Conservation (phyloP, 2,113 vertebrate genomes). For the Tylochromis polylepis region DNA sequence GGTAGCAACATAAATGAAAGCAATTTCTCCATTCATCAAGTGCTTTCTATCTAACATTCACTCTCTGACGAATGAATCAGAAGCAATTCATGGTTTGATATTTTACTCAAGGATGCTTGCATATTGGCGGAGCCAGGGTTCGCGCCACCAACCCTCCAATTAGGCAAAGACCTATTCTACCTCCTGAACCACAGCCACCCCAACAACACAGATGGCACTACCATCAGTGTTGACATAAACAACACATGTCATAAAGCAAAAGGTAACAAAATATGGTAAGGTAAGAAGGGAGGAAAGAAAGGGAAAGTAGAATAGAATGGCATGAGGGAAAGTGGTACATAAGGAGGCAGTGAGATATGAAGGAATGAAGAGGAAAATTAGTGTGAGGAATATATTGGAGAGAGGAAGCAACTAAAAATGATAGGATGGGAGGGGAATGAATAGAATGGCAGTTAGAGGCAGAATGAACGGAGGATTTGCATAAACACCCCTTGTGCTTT, state of each 20-base stretch:
- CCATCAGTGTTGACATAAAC: background rate
- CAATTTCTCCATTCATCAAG: no score
- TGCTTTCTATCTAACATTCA: no score
- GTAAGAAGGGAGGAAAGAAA: background rate
- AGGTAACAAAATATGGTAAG: background rate
- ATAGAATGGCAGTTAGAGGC: background rate
- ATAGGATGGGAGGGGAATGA: background rate
- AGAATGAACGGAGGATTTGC: constrained; percentile 18
- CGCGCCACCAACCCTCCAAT: background rate
- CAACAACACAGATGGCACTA: background rate
- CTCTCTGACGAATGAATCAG: no score
- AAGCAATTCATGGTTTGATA: no score
- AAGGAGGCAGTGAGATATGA: background rate
- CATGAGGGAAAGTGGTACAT: background rate
- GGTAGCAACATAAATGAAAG: background rate
- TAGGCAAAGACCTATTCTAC: background rate
- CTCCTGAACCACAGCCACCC: background rate
- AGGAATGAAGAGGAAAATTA: background rate
- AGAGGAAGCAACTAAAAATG: background rate
- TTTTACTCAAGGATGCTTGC: no score
- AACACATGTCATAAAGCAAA: background rate
- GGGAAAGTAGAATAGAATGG: background rate
- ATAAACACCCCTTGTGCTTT: constrained; percentile 36
- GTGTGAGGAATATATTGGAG: background rate
- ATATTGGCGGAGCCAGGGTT: background rate